phyloP scores from a whole-genome alignment of 2,797 vertebrate species.

The Neostethus bicornis region DNA sequence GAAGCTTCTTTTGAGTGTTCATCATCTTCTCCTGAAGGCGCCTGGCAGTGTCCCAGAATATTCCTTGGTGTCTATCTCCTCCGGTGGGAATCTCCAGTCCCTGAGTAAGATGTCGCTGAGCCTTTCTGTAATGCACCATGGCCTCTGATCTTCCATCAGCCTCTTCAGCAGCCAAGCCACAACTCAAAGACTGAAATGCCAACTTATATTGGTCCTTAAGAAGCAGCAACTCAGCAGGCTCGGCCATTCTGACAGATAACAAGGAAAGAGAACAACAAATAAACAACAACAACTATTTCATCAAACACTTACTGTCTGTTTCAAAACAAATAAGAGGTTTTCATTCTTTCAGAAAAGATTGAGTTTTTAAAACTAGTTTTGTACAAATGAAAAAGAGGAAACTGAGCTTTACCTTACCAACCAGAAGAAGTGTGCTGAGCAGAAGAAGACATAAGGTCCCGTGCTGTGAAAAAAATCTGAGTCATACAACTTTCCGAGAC shows the following conservation, averaged over 20 bases:
- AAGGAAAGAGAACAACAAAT: background rate
- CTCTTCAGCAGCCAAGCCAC: slow-evolving; percentile 85
- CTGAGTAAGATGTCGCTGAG: slow-evolving; percentile 80
- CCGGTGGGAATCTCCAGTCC: slow-evolving; percentile 81
- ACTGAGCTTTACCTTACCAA: background rate
- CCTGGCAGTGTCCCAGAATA: slow-evolving; percentile 84
- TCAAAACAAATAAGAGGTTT: no score
- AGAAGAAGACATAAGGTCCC: no score
- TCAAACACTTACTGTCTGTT: no score
- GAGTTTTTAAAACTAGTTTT: no score
- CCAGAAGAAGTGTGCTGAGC: background rate
- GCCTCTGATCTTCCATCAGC: slow-evolving; percentile 80
- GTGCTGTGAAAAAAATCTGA: slow-evolving; percentile 22
- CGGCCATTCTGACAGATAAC: slow-evolving; percentile 42
- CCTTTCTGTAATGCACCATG: slow-evolving; percentile 82
- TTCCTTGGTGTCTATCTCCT: slow-evolving; percentile 68
- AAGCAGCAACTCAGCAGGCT: slow-evolving; percentile 80
- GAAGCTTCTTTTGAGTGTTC: slow-evolving; percentile 81
- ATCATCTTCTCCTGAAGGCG: slow-evolving; percentile 89
- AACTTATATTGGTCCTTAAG: slow-evolving; percentile 86
- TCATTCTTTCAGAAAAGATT: no score
- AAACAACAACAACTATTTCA: no score
- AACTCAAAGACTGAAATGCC: slow-evolving; percentile 84
- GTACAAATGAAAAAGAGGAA: background rate
- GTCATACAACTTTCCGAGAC: slow-evolving; percentile 10